Evolutionary conservation across 2,113 vertebrate genomes (phyloP).

Genomic region (Marmota monax): DNA sequence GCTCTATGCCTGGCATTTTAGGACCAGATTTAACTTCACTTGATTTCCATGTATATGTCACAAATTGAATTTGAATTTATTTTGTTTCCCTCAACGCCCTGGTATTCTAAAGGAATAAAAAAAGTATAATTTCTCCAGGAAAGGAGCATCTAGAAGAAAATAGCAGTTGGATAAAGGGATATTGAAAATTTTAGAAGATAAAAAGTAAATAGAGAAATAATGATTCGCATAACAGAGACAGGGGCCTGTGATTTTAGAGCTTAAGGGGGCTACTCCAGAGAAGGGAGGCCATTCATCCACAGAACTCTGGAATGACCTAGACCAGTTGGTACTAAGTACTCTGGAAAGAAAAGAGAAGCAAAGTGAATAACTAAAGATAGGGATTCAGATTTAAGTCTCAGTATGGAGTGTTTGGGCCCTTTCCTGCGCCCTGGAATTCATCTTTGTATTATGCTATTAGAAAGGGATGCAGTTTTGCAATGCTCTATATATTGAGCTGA

Average conservation of each 20-base stretch:
- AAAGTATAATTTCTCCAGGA: neutral
- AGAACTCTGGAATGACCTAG: neutral
- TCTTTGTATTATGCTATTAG: neutral
- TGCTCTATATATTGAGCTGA: neutral
- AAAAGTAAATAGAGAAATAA: neutral
- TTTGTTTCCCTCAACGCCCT: conserved; percentile 30
- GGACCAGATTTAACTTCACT: conserved; percentile 2
- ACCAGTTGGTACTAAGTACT: neutral
- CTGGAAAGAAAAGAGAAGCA: neutral
- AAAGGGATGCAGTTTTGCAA: neutral
- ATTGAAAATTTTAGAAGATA: neutral
- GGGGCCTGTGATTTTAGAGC: neutral
- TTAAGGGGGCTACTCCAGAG: neutral
- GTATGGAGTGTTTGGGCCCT: neutral
- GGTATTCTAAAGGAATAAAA: neutral
- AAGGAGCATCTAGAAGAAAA: neutral
- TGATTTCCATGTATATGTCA: neutral
- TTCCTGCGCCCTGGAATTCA: neutral
- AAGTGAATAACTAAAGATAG: neutral
- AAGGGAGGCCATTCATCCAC: neutral
- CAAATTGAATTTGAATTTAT: neutral
- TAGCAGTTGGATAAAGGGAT: neutral
- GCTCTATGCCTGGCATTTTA: neutral
- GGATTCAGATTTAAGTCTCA: neutral
- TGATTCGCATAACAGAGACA: neutral